phyloP scores from a whole-genome alignment of 2,113 vertebrate genomes.

The Rhizomys pruinosus region DNA sequence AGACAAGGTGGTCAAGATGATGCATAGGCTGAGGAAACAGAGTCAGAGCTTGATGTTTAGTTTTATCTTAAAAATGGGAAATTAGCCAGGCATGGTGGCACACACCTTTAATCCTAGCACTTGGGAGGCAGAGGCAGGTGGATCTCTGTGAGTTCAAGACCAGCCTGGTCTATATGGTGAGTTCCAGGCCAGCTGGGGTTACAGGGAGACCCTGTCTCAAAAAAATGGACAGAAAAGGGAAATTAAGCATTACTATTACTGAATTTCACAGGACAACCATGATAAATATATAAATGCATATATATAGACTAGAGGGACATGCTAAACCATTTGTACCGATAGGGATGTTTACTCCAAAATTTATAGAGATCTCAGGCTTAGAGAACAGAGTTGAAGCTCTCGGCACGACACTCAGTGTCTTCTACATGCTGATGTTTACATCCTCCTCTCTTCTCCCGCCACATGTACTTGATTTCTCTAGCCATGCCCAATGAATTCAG shows the following conservation, averaged over 20 bases:
- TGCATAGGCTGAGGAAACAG: neutral
- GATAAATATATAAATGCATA: conserved; percentile 2
- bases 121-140: too few species aligned
- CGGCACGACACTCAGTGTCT: conserved; percentile 11
- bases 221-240: too few species aligned
- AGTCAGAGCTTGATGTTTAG: conserved; percentile 2
- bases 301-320: neutral
- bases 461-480: conserved; percentile 48
- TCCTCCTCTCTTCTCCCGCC: neutral
- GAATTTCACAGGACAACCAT: conserved; percentile 7
- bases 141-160: too few species aligned
- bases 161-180: too few species aligned
- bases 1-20: neutral
- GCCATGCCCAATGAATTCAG: conserved; percentile 11
- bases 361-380: neutral
- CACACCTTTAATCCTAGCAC: too few species aligned
- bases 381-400: neutral
- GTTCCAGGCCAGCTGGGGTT: too few species aligned
- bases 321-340: conserved; percentile 9
- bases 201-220: too few species aligned
- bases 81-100: too few species aligned
- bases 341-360: neutral
- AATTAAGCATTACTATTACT: neutral
- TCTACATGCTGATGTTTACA: neutral
- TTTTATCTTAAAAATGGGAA: conserved; percentile 28